Conservation (phyloP, 1,140 invertebrate species). For the Heliconius congener region DNA sequence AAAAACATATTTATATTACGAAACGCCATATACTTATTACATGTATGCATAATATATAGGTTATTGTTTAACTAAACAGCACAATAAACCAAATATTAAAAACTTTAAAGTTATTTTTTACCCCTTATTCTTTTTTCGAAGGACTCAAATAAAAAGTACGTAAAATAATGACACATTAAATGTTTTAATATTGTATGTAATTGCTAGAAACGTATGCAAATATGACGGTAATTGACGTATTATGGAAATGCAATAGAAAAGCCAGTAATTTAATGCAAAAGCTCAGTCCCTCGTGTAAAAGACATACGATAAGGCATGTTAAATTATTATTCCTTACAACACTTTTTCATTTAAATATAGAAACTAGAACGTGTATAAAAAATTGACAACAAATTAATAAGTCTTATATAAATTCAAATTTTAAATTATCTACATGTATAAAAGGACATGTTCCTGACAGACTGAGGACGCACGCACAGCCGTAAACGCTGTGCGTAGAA, state of each 20-base stretch:
- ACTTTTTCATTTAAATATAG: not conserved
- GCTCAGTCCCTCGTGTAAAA: slow-evolving; percentile 24
- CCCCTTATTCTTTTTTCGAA: not conserved
- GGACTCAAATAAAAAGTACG: slow-evolving; percentile 14
- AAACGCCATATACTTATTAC: slow-evolving; percentile 24
- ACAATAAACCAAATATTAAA: slow-evolving; percentile 73
- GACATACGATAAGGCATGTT: not conserved
- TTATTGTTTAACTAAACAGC: slow-evolving; percentile 54
- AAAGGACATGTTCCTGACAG: too few species aligned
- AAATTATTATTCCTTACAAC: not conserved
- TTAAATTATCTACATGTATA: too few species aligned
- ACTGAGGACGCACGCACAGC: too few species aligned
- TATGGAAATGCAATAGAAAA: slow-evolving; percentile 48
- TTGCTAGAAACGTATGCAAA: slow-evolving; percentile 51
- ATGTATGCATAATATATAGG: slow-evolving; percentile 30
- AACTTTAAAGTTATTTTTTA: slow-evolving; percentile 36
- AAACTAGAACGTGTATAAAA: too few species aligned
- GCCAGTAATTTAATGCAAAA: slow-evolving; percentile 52
- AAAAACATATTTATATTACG: slow-evolving; percentile 1
- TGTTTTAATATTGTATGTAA: slow-evolving; percentile 29
- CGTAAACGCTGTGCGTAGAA: too few species aligned
- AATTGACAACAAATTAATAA: too few species aligned
- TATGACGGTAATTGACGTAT: slow-evolving; percentile 46
- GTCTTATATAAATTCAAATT: too few species aligned
- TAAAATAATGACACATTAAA: slow-evolving; percentile 21